These are phyloP conservation scores for Larimichthys crocea DNA, from an alignment of 2,113 vertebrate genomes.

Conservation along the genomic window DNA sequence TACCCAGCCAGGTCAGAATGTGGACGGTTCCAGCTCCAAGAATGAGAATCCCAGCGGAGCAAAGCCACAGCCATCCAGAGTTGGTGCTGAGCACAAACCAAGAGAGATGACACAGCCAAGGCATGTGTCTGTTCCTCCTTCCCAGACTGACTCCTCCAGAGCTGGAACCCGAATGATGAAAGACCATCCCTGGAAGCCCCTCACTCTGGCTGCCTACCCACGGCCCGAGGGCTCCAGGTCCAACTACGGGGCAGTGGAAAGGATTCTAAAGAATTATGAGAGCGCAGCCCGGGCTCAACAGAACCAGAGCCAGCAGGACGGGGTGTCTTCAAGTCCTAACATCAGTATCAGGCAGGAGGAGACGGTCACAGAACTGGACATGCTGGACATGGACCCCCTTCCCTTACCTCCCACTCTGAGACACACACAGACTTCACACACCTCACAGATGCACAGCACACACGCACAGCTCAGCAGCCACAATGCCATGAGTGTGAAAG, in stretches of 20 bases:
- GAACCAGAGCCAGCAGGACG: constrained; percentile 72
- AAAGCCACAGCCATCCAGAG: constrained; percentile 51
- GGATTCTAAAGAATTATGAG: constrained; percentile 93
- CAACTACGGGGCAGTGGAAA: constrained; percentile 95
- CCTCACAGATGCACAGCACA: constrained; percentile 71
- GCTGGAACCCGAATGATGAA: constrained; percentile 81
- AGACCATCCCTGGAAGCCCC: constrained; percentile 91
- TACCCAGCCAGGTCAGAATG: constrained; percentile 37
- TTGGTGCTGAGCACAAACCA: constrained; percentile 48
- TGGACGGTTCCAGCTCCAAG: constrained; percentile 43
- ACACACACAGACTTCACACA: constrained; percentile 74
- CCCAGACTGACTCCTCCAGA: constrained; percentile 66
- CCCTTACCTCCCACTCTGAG: constrained; percentile 50
- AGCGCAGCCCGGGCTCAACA: constrained; percentile 78
- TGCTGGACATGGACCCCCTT: constrained; percentile 82
- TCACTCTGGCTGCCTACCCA: constrained; percentile 91
- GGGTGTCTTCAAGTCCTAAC: constrained; percentile 39
- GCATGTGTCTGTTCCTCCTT: constrained; percentile 40
- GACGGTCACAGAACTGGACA: constrained; percentile 81
- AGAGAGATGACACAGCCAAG: constrained; percentile 49
- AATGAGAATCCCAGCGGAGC: constrained; percentile 50
- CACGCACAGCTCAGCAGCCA: constrained; percentile 73
- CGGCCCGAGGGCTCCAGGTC: constrained; percentile 93
- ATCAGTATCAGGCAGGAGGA: constrained; percentile 72
- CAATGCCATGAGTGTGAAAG: constrained; percentile 57